Base-by-base conservation (phyloP, 1,140 invertebrate species). In the Pogonomyrmex californicus region DNA sequence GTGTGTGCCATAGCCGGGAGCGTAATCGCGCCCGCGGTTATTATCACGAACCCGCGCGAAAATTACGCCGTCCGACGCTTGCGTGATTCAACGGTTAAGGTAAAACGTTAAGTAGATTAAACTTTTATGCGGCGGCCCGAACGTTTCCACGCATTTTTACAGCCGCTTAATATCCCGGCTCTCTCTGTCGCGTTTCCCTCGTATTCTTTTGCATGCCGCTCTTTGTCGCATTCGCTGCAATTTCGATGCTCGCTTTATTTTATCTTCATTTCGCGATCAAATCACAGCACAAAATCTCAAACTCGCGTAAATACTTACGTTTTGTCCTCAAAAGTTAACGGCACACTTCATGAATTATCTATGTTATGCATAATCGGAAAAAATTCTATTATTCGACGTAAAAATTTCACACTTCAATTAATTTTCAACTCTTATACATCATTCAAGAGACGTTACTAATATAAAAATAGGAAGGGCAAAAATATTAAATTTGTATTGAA, bases 91-190 rank as follows among this genome's bases (percentile, higher is more conserved):
- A 78, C 75, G 47, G 82, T 78, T 76, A 85, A 85, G 63, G 58
- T 85, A 83, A 85, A 85, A 66, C 82, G 82, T 85, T 85, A 85
- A 85, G 71, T 65, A 85, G 75, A 85, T 78, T 77, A 76, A 65
- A 85, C 82, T 78, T 85, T 78, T 85, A 63, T 63, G 51, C 73
- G 47, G 36, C 82, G 38, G 49, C 58, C 47, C 44, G 75, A 51
- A 75, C 79, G 41, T 83, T 83, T 75, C 54, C 68, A 58, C 79
- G 79, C 79, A 83, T 83, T 83, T 83, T 83, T 83, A 83, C 79
- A 60, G 41, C 56, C 79, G 79, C 54, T 83, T 60, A 83, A 83
- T 83, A 83, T 83, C 77, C 51, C n/a, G 23, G 47, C 9, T 30
- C 14, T 79, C 36, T n/a, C 33, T 17, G 23, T 23, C 33, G n/a